These are phyloP conservation scores for Lemur catta DNA, from an alignment of 2,797 vertebrate genomes.

Conservation along the genomic window DNA sequence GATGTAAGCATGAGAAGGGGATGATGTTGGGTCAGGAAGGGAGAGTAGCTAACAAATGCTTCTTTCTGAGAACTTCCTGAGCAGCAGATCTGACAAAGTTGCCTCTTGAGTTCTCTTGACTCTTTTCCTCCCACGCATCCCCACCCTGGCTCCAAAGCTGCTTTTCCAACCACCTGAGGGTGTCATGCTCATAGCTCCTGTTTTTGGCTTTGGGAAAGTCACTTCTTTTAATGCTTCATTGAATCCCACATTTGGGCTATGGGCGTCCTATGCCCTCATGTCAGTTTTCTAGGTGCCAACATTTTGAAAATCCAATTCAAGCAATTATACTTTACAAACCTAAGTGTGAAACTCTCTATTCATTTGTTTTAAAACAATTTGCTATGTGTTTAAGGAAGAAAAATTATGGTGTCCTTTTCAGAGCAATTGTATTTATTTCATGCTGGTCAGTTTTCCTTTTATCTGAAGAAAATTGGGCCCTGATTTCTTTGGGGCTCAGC, in stretches of 20 bases:
- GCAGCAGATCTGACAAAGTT: neutral
- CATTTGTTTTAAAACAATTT: neutral
- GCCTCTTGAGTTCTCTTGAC: neutral
- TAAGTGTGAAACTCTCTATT: neutral
- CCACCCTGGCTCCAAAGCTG: neutral
- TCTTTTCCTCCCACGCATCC: neutral
- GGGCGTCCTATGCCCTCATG: neutral
- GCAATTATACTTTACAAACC: neutral
- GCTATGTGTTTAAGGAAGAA: neutral
- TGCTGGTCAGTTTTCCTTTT: neutral
- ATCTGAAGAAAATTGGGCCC: neutral
- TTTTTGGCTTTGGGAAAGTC: neutral
- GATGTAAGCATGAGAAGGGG: constrained; percentile 47
- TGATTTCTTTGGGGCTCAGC: neutral
- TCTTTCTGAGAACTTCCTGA: neutral
- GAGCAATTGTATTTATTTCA: neutral
- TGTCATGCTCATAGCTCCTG: neutral
- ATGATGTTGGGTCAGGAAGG: neutral
- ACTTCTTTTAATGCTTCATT: neutral
- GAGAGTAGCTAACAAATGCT: neutral
- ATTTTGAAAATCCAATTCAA: neutral
- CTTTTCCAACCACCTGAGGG: neutral
- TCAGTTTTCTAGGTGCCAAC: neutral
- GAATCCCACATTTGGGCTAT: neutral
- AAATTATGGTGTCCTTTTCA: neutral